A percentile compares a stretch with the other conserved stretches of the same genome.
These are phyloP conservation scores for Anomalospiza imberbis DNA, from an alignment of 2,797 vertebrate genomes.

Conservation along the genomic window DNA sequence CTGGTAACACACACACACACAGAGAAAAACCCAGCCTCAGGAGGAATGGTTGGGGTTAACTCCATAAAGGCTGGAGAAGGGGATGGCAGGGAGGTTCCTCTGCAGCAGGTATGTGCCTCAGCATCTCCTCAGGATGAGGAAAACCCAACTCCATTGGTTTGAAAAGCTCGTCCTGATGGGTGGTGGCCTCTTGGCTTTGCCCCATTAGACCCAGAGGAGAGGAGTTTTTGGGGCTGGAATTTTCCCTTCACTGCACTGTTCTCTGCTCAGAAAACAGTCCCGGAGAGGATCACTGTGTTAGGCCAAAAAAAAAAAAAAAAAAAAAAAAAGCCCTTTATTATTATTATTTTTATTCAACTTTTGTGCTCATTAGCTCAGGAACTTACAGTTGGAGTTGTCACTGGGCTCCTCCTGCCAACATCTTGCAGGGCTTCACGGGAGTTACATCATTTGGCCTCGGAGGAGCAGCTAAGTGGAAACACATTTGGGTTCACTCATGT, in stretches of 20 bases:
- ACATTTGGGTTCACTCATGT: conserved; percentile 7
- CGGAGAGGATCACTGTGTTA: neutral
- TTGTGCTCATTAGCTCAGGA: conserved; percentile 50
- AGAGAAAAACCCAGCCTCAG: neutral
- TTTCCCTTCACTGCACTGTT: neutral
- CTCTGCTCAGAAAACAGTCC: neutral
- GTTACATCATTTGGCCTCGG: conserved; percentile 57
- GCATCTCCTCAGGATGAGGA: neutral
- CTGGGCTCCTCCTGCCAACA: conserved; percentile 8
- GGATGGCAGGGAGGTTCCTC: neutral
- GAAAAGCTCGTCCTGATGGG: fast-evolving
- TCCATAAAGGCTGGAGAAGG: neutral
- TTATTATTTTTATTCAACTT: conserved; percentile 8
- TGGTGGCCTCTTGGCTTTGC: neutral
- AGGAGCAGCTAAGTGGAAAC: conserved; percentile 63
- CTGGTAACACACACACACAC: conserved; percentile 24
- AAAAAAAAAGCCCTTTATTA: neutral
- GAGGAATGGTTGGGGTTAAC: conserved; percentile 50
- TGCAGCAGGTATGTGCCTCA: neutral
- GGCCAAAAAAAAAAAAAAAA: neutral
- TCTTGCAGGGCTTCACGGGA: conserved; percentile 5
- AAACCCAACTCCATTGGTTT: neutral
- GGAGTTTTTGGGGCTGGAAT: neutral
- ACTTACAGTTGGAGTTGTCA: conserved; percentile 64
- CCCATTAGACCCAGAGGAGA: neutral